phyloP scores from a whole-genome alignment of 2,113 vertebrate genomes.

The Ailurus styani region DNA sequence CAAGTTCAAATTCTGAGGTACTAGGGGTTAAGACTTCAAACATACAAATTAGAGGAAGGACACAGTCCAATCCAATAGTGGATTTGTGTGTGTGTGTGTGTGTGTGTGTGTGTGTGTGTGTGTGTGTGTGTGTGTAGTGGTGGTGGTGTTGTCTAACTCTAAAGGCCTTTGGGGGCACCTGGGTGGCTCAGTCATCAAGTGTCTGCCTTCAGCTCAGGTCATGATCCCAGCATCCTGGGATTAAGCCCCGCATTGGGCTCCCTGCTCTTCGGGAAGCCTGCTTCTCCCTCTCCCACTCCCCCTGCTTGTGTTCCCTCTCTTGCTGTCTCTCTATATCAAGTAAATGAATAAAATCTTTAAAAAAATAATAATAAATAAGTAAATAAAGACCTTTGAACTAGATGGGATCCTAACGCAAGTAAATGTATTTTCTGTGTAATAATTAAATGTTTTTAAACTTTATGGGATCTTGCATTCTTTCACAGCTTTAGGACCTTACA shows the following conservation, averaged over 20 bases:
- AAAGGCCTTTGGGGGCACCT: not conserved
- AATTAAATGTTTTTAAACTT: not conserved
- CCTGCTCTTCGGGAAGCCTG: too few species aligned
- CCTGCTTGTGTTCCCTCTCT: too few species aligned
- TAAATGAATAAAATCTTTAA: too few species aligned
- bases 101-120: not conserved
- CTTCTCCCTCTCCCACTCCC: too few species aligned
- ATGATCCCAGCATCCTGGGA: too few species aligned
- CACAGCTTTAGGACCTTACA: not conserved
- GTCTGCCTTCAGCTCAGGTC: too few species aligned
- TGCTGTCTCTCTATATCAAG: too few species aligned
- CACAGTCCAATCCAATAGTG: not conserved
- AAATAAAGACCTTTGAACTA: not conserved
- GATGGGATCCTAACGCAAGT: not conserved
- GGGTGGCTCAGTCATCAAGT: too few species aligned
- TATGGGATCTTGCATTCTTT: not conserved
- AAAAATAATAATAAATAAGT: too few species aligned
- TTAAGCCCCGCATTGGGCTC: too few species aligned
- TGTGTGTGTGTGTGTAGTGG: not conserved
- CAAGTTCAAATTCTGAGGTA: not conserved
- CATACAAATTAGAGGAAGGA: not conserved
- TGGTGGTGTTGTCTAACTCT: not conserved
- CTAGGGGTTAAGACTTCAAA: not conserved
- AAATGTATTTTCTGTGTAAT: not conserved
- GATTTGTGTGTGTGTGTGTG: not conserved